Conservation (phyloP, 92 coral and sea anemone genomes). For the Metridium senile region DNA sequence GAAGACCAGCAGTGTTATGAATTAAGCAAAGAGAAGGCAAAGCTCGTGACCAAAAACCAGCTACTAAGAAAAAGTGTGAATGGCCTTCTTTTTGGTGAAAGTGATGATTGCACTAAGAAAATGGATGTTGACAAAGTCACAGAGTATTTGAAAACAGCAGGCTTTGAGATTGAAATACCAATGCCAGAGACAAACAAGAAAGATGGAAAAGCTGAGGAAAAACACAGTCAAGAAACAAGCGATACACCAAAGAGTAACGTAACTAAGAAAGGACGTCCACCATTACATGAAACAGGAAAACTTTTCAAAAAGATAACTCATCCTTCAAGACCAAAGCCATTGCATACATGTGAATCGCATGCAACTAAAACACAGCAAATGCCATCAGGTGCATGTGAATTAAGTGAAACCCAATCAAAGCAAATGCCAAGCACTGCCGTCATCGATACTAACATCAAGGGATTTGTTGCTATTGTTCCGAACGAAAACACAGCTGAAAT, state of each 20-base stretch:
- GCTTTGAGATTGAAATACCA: constrained; percentile 39
- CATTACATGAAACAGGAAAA: constrained; percentile 30
- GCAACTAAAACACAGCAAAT: no score
- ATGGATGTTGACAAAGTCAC: constrained; percentile 50
- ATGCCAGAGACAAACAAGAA: constrained; percentile 19
- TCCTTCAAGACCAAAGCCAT: constrained; percentile 11
- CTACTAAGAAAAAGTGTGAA: constrained; percentile 47
- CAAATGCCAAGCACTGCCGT: neutral
- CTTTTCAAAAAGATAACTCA: neutral
- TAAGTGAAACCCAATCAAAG: neutral
- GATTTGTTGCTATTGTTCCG: constrained; percentile 24
- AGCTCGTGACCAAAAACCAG: constrained; percentile 47
- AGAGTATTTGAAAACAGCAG: constrained; percentile 30
- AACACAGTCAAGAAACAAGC: neutral
- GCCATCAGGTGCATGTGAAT: no score
- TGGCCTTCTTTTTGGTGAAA: constrained; percentile 48
- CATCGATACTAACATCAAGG: constrained; percentile 1
- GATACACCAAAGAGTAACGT: neutral
- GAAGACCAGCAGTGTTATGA: constrained; percentile 30
- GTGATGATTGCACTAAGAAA: neutral
- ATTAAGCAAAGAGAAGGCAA: constrained; percentile 21
- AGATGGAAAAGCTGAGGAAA: neutral
- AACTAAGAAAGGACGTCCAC: constrained; percentile 38
- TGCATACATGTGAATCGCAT: neutral
- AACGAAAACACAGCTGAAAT: neutral